phyloP scores from a whole-genome alignment of 1,140 invertebrate genomes.

The Pogonomyrmex californicus region DNA sequence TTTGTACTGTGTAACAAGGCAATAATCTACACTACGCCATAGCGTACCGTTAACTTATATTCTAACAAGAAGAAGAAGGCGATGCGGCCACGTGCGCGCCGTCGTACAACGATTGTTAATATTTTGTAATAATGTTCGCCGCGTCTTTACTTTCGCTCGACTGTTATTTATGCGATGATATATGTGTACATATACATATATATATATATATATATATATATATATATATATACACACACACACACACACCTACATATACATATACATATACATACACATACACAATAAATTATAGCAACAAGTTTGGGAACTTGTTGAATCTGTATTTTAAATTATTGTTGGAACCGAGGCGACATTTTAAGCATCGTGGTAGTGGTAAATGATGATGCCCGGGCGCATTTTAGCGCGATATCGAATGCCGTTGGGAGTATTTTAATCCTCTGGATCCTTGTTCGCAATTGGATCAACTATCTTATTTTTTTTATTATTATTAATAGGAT shows the following conservation, averaged over 20 bases:
- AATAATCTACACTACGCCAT: slow-evolving; percentile 48
- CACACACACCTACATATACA: background rate
- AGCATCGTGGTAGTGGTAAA: slow-evolving; percentile 24
- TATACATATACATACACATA: slow-evolving; percentile 34
- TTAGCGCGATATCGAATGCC: background rate
- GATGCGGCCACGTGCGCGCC: background rate
- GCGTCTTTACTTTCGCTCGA: slow-evolving; percentile 43
- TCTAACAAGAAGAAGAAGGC: slow-evolving; percentile 9
- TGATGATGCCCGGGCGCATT: slow-evolving; percentile 4
- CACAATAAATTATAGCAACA: too few relatives aligned
- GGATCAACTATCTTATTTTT: slow-evolving; percentile 1
- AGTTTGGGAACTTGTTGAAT: slow-evolving; percentile 63
- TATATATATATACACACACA: slow-evolving; percentile 6
- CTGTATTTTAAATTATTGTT: slow-evolving; percentile 53
- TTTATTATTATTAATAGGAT: background rate
- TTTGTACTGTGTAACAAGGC: slow-evolving; percentile 58
- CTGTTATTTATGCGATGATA: slow-evolving; percentile 48
- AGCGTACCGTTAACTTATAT: slow-evolving; percentile 46
- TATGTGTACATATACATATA: slow-evolving; percentile 49
- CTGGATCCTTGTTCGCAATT: slow-evolving; percentile 39
- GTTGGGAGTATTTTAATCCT: slow-evolving; percentile 39
- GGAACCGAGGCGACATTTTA: slow-evolving; percentile 19
- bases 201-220: slow-evolving; percentile 12
- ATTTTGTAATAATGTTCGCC: slow-evolving; percentile 50
- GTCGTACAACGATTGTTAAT: slow-evolving; percentile 56